phyloP scores from a whole-genome alignment of 2,888 invertebrate species.

The Gnatocerus cornutus region DNA sequence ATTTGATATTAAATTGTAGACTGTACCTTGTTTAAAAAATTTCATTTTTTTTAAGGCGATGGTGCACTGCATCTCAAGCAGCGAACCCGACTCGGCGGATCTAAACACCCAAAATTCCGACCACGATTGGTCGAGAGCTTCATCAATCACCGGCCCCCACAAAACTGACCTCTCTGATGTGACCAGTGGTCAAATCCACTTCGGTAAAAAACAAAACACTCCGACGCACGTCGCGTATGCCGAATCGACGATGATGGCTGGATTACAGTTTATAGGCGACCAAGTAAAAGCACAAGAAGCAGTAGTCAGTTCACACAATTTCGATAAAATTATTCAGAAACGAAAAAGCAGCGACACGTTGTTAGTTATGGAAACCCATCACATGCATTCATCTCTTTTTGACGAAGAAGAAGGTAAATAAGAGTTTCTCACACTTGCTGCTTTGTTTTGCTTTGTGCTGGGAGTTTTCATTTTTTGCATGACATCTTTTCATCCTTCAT shows the following conservation, averaged over 20 bases:
- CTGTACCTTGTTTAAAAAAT: background rate
- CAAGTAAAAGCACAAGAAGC: constrained; percentile 65
- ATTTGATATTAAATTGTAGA: too few relatives aligned
- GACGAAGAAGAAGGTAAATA: constrained; percentile 66
- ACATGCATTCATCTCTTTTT: constrained; percentile 67
- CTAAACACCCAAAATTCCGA: constrained; percentile 62
- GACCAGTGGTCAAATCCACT: constrained; percentile 58
- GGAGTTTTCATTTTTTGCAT: constrained; percentile 14
- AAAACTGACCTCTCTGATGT: constrained; percentile 66
- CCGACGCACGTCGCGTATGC: constrained; percentile 67
- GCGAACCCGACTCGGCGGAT: constrained; percentile 83
- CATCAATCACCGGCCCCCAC: constrained; percentile 51
- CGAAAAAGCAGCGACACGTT: constrained; percentile 66
- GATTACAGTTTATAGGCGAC: constrained; percentile 66
- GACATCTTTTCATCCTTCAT: constrained; percentile 3
- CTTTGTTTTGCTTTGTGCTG: constrained; percentile 31
- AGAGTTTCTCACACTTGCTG: background rate
- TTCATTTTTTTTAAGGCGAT: constrained; percentile 74
- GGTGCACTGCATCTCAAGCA: constrained; percentile 92
- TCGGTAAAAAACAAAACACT: constrained; percentile 63
- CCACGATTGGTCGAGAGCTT: constrained; percentile 64
- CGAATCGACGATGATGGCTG: constrained; percentile 67
- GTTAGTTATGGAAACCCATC: constrained; percentile 68
- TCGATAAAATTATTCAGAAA: constrained; percentile 66
- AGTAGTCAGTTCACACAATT: constrained; percentile 66